These are phyloP conservation scores for human (Homo sapiens) DNA, from an alignment of 2,113 vertebrate species.

Conservation along the genomic window GRCh38 chr19:1682501-1683000, in stretches of 20 bases:
- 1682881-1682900: too few relatives aligned
- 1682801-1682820: background rate
- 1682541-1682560: background rate
- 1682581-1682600: background rate
- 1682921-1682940: too few relatives aligned
- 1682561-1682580: background rate
- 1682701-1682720: background rate
- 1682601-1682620: too few relatives aligned
- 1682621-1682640: too few relatives aligned
- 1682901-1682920: too few relatives aligned
- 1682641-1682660: fast-evolving
- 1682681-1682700: background rate
- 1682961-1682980: too few relatives aligned
- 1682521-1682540: background rate
- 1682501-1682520: background rate
- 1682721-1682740: background rate
- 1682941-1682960: too few relatives aligned
- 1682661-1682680: background rate
- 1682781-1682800: background rate
- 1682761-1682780: background rate
- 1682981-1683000: too few relatives aligned
- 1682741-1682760: background rate
- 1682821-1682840: background rate
- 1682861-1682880: background rate
- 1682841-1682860: background rate